These are phyloP conservation scores for Montipora capricornis DNA, from an alignment of 64 coral and sea anemone species.

Conservation along the genomic window DNA sequence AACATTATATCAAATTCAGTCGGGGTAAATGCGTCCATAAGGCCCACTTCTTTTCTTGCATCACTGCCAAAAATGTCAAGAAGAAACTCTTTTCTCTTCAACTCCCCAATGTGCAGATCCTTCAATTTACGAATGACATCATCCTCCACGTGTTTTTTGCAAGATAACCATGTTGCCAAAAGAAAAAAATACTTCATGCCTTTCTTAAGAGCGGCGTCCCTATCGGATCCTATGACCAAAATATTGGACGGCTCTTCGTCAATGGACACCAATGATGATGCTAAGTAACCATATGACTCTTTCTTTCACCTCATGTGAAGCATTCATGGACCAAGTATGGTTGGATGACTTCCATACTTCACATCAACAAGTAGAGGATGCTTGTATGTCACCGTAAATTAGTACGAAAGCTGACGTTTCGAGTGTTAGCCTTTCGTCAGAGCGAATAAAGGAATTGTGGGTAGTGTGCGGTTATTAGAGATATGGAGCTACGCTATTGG, in stretches of 20 bases:
- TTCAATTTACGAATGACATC: slow-evolving; percentile 5
- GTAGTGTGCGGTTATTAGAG: too few relatives aligned
- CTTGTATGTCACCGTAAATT: not conserved
- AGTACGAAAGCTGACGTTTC: too few relatives aligned
- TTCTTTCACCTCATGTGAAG: slow-evolving; percentile 48
- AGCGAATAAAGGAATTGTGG: too few relatives aligned
- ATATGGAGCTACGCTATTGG: too few relatives aligned
- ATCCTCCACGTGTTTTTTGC: slow-evolving; percentile 35
- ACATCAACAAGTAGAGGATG: slow-evolving; percentile 50
- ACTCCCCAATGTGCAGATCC: not conserved
- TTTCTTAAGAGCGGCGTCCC: slow-evolving; percentile 53
- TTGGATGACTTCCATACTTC: slow-evolving; percentile 38
- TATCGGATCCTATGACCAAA: slow-evolving; percentile 41
- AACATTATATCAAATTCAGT: not conserved
- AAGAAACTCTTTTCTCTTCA: not conserved
- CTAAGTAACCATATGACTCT: slow-evolving; percentile 47
- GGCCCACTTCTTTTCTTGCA: slow-evolving; percentile 11
- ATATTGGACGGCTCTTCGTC: slow-evolving; percentile 39
- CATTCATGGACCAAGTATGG: slow-evolving; percentile 55
- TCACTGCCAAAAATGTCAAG: slow-evolving; percentile 35
- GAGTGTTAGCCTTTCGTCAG: too few relatives aligned
- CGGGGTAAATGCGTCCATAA: not conserved
- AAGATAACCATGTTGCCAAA: not conserved
- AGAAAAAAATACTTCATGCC: not conserved
- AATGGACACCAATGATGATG: slow-evolving; percentile 37